These are phyloP conservation scores for Martes martes DNA, from an alignment of 2,113 vertebrate species.

Conservation along the genomic window DNA sequence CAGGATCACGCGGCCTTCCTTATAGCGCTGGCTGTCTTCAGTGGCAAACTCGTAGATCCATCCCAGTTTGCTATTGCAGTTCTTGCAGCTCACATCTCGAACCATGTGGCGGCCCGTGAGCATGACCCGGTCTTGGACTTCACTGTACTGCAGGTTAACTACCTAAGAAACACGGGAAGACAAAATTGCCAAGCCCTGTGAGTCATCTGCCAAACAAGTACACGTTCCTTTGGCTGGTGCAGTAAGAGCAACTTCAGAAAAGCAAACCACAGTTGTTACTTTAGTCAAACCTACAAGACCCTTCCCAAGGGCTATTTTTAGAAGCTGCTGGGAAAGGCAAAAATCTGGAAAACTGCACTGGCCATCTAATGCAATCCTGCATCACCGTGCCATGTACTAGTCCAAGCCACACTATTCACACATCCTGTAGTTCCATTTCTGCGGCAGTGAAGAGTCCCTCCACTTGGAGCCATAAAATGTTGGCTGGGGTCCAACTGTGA, in stretches of 20 bases:
- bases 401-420: not conserved
- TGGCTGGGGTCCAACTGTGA: not conserved
- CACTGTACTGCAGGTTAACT: constrained; percentile 98
- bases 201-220: not conserved
- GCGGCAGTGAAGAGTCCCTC: not conserved
- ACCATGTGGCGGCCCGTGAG: constrained; percentile 99
- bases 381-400: not conserved
- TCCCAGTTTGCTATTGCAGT: constrained; percentile 99
- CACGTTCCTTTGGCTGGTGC: not conserved
- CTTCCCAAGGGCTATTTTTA: not conserved
- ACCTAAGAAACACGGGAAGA: constrained; percentile 83
- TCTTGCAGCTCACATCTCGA: constrained; percentile 98
- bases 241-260: constrained; percentile 3
- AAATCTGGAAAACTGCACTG: not conserved
- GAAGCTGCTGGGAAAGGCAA: not conserved
- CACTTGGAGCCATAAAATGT: not conserved
- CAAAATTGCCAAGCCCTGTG: constrained; percentile 16
- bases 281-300: not conserved
- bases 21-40: constrained; percentile 98
- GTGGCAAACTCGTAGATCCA: constrained; percentile 99
- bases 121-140: constrained; percentile 99
- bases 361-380: not conserved
- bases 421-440: not conserved
- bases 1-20: constrained; percentile 97
- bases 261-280: not conserved